phyloP scores from a whole-genome alignment of 92 coral and sea anemone genomes.

The Muricea muricata region DNA sequence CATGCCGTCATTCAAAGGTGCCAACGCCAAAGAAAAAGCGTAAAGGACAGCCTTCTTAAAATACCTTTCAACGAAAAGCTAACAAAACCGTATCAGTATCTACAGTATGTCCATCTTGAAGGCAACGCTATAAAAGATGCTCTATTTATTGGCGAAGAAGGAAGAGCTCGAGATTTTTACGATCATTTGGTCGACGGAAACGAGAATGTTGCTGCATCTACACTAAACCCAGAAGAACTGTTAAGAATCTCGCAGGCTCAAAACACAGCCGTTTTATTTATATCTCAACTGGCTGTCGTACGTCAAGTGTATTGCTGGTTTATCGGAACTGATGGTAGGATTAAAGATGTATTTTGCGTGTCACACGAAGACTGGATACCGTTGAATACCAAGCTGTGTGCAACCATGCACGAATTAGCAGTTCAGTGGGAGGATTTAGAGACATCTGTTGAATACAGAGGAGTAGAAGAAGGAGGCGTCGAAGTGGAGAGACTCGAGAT shows the following conservation, averaged over 20 bases:
- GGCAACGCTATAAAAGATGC: not conserved
- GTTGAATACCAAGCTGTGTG: not conserved
- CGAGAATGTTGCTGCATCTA: not conserved
- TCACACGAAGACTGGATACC: not conserved
- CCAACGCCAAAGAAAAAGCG: not conserved
- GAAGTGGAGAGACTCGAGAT: too few species aligned
- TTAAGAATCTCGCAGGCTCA: not conserved
- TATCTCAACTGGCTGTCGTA: not conserved
- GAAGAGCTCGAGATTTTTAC: slow-evolving; percentile 3
- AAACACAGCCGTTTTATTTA: not conserved
- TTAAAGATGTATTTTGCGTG: not conserved
- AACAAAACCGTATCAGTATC: slow-evolving; percentile 2
- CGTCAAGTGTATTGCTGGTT: not conserved
- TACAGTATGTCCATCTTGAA: slow-evolving; percentile 2
- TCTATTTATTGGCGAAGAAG: slow-evolving; percentile 10
- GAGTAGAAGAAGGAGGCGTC: too few species aligned
- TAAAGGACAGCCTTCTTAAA: slow-evolving; percentile 12
- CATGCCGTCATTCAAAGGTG: slow-evolving; percentile 1
- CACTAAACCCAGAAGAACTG: not conserved
- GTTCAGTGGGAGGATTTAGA: too few species aligned
- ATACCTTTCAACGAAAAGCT: not conserved
- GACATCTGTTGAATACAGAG: too few species aligned
- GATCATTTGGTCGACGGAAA: not conserved
- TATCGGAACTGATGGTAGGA: not conserved
- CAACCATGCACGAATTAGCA: not conserved